These are phyloP conservation scores for Brienomyrus longianalis DNA, from an alignment of 2,113 vertebrate species.

Conservation along the genomic window DNA sequence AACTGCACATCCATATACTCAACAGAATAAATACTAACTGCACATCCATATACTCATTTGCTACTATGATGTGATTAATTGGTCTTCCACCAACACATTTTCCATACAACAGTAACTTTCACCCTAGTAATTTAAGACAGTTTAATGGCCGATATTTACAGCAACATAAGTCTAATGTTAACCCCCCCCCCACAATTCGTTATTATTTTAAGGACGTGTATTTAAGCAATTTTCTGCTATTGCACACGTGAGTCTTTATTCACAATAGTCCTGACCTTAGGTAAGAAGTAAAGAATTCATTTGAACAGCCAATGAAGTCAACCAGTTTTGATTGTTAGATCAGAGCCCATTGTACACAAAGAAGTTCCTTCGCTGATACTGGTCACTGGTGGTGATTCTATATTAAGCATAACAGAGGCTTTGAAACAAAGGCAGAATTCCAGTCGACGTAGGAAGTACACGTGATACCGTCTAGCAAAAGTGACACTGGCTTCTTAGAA, in stretches of 20 bases:
- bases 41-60: neutral
- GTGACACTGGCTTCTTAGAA: conserved; percentile 12
- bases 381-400: neutral
- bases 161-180: neutral
- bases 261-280: neutral
- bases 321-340: neutral
- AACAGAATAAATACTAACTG: neutral
- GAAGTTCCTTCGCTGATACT: neutral
- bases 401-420: conserved; percentile 12
- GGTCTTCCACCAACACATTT: neutral
- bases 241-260: neutral
- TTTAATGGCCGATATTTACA: neutral
- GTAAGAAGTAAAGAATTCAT: neutral
- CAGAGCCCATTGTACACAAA: neutral
- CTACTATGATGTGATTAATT: neutral
- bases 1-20: neutral
- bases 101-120: neutral
- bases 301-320: neutral
- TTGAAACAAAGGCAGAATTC: conserved; percentile 10
- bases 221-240: neutral
- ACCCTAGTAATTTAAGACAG: neutral
- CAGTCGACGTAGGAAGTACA: neutral
- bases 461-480: neutral
- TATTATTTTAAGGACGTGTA: neutral
- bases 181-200: neutral